phyloP scores from a whole-genome alignment of 2,888 invertebrate genomes.

The Oxyscelio sp. region DNA sequence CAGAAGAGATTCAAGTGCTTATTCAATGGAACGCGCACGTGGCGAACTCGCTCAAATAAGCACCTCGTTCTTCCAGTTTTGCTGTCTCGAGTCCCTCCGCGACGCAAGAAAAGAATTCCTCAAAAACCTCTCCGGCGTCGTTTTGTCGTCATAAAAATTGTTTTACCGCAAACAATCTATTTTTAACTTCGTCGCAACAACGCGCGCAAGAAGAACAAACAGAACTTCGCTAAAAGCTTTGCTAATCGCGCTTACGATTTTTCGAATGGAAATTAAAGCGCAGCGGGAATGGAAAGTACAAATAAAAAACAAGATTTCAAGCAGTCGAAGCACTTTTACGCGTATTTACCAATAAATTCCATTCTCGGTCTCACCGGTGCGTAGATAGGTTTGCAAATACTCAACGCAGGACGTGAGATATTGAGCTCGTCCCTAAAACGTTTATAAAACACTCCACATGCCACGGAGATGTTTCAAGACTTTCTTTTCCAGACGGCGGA shows the following conservation, averaged over 20 bases:
- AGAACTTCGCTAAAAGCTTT: neutral
- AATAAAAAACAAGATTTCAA: slow-evolving; percentile 48
- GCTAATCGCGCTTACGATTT: slow-evolving; percentile 22
- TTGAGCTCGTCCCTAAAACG: slow-evolving; percentile 64
- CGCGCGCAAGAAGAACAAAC: neutral
- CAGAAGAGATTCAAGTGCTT: slow-evolving; percentile 84
- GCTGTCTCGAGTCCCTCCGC: slow-evolving; percentile 32
- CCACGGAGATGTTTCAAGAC: slow-evolving; percentile 25
- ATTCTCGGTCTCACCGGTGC: slow-evolving; percentile 43
- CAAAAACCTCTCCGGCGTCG: slow-evolving; percentile 41
- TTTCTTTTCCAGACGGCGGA: slow-evolving; percentile 17
- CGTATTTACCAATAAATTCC: slow-evolving; percentile 66
- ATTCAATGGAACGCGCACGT: slow-evolving; percentile 81
- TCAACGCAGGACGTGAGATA: slow-evolving; percentile 48
- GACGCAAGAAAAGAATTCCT: slow-evolving; percentile 55
- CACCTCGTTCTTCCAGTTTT: slow-evolving; percentile 72
- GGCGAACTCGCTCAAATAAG: slow-evolving; percentile 72
- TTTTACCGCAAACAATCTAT: slow-evolving; percentile 6
- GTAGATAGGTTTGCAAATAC: slow-evolving; percentile 71
- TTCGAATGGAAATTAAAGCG: slow-evolving; percentile 18
- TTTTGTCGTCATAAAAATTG: slow-evolving; percentile 41
- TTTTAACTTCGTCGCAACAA: neutral
- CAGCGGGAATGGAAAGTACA: slow-evolving; percentile 13
- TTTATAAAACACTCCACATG: slow-evolving; percentile 64
- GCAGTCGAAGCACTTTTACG: slow-evolving; percentile 36